Percentiles rank a stretch among this genome's conserved stretches.
phyloP scores from a whole-genome alignment of 2,888 invertebrate genomes.

The Ametastegia equiseti region DNA sequence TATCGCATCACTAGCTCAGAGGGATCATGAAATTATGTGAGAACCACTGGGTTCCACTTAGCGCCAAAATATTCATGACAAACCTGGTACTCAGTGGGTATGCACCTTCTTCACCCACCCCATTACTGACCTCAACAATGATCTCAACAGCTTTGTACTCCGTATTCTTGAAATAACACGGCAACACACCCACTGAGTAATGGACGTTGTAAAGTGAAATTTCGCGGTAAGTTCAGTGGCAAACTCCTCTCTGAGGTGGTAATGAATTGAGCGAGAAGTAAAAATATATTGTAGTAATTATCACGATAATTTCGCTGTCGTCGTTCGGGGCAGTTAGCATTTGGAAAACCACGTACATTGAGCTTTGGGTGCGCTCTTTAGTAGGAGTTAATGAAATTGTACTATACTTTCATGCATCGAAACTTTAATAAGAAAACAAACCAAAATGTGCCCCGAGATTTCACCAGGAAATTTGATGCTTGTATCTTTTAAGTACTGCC shows the following conservation, averaged over 20 bases:
- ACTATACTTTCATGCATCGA: neutral
- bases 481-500: slow-evolving; percentile 1
- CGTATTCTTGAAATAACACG: slow-evolving; percentile 21
- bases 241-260: neutral
- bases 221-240: neutral
- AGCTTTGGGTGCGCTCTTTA: neutral
- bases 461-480: neutral
- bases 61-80: slow-evolving; percentile 26
- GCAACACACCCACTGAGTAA: slow-evolving; percentile 13
- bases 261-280: neutral
- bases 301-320: neutral
- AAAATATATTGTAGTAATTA: neutral
- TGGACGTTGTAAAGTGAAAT: slow-evolving; percentile 1
- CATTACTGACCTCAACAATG: slow-evolving; percentile 33
- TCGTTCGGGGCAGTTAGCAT: neutral
- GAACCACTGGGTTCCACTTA: slow-evolving; percentile 40
- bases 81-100: neutral
- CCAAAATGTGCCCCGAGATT: neutral
- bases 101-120: slow-evolving; percentile 5
- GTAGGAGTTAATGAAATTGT: neutral
- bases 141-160: slow-evolving; percentile 24
- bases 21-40: neutral
- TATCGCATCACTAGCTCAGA: too few species aligned
- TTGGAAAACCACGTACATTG: too few species aligned
- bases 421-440: neutral